Conservation (phyloP, 1,140 invertebrate species). For the Aphaenogaster floridana region DNA sequence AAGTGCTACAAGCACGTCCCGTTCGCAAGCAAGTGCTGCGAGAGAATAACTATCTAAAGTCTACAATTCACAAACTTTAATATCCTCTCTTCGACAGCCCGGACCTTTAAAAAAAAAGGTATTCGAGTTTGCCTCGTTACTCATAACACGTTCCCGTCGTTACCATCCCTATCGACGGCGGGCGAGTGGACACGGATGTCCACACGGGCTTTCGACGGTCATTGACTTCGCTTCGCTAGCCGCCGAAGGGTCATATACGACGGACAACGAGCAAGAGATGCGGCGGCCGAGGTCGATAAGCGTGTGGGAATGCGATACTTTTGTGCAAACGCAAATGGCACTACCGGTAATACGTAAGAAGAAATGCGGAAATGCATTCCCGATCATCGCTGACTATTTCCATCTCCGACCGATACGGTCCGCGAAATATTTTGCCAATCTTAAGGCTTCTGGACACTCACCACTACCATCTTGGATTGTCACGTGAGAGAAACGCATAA, state of each 20-base stretch:
- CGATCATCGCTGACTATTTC: not conserved
- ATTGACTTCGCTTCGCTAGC: slow-evolving; percentile 71
- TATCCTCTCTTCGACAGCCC: not conserved
- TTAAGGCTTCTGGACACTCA: not conserved
- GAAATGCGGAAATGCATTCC: slow-evolving; percentile 22
- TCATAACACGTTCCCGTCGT: slow-evolving; percentile 53
- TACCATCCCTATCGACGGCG: slow-evolving; percentile 57
- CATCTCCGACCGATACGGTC: not conserved
- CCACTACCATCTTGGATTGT: too few relatives aligned
- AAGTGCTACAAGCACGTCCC: not conserved
- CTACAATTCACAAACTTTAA: slow-evolving; percentile 34
- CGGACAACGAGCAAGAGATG: slow-evolving; percentile 51
- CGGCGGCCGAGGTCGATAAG: slow-evolving; percentile 56
- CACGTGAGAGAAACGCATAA: too few relatives aligned
- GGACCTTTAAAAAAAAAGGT: slow-evolving; percentile 25
- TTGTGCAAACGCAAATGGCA: slow-evolving; percentile 10
- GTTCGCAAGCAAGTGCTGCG: not conserved
- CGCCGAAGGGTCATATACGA: slow-evolving; percentile 67
- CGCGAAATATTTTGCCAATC: not conserved
- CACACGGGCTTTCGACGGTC: slow-evolving; percentile 75
- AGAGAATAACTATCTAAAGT: slow-evolving; percentile 2
- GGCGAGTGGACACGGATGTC: slow-evolving; percentile 70
- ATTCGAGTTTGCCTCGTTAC: slow-evolving; percentile 67
- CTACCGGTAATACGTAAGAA: not conserved
- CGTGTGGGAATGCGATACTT: slow-evolving; percentile 51